Percentiles rank a stretch among this genome's conserved stretches.
These are phyloP conservation scores for Heliothis subflexa DNA, from an alignment of 1,140 invertebrate genomes.

Conservation along the genomic window DNA sequence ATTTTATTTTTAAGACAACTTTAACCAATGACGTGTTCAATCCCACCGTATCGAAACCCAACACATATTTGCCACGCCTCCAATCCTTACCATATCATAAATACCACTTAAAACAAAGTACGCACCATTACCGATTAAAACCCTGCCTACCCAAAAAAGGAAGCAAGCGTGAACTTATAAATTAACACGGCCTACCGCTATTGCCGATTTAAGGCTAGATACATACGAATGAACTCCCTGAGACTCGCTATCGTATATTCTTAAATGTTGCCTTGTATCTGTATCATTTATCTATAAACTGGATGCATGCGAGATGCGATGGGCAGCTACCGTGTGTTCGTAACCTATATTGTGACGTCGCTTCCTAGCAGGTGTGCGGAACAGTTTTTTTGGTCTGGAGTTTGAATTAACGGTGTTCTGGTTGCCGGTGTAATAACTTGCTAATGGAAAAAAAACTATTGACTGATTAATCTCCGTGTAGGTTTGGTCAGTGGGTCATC, in stretches of 20 bases:
- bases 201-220: conserved; percentile 44
- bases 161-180: conserved; percentile 28
- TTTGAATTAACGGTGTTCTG: not conserved
- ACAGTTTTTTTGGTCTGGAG: conserved; percentile 48
- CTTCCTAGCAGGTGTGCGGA: conserved; percentile 56
- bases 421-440: too few relatives aligned
- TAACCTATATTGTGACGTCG: conserved; percentile 55
- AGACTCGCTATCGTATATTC: conserved; percentile 54
- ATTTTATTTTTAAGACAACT: not conserved
- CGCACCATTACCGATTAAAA: not conserved
- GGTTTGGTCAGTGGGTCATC: too few relatives aligned
- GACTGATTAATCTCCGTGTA: too few relatives aligned
- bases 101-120: not conserved
- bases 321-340: conserved; percentile 37
- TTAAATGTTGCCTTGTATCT: conserved; percentile 60
- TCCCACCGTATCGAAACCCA: not conserved
- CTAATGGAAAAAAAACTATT: too few relatives aligned
- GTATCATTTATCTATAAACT: conserved; percentile 68
- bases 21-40: not conserved
- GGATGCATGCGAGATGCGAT: conserved; percentile 49
- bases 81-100: not conserved
- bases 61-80: not conserved
- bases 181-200: conserved; percentile 18
- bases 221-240: conserved; percentile 48
- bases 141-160: conserved; percentile 21